Percentiles rank a stretch among this genome's conserved stretches.
Conservation (phyloP, 1,140 invertebrate genomes). For the Galleria mellonella region DNA sequence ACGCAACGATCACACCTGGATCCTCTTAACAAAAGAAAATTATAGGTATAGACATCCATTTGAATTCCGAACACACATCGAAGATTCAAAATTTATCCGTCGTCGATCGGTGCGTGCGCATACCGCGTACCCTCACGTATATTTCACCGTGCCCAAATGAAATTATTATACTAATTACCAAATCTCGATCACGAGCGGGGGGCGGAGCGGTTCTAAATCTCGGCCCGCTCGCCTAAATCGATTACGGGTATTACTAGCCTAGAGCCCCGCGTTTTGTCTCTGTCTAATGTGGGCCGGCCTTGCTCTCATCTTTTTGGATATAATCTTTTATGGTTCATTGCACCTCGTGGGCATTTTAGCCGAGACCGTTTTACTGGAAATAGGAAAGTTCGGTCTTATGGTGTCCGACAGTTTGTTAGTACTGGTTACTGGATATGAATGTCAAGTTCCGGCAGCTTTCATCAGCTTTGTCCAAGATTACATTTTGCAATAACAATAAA, state of each 20-base stretch:
- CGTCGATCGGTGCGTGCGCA: conserved; percentile 13
- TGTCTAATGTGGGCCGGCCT: conserved; percentile 49
- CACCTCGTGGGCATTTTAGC: conserved; percentile 31
- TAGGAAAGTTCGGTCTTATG: conserved; percentile 8
- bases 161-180: conserved; percentile 56
- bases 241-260: conserved; percentile 50
- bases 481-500: conserved; percentile 7
- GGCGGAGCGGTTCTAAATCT: conserved; percentile 48
- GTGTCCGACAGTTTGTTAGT: conserved; percentile 3
- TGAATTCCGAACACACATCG: background rate
- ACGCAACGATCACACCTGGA: conserved; percentile 2
- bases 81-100: conserved; percentile 2
- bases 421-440: conserved; percentile 8
- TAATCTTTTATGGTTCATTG: conserved; percentile 51
- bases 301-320: conserved; percentile 41
- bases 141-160: conserved; percentile 34
- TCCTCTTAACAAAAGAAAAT: conserved; percentile 8
- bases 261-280: conserved; percentile 46
- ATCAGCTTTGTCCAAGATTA: conserved; percentile 5
- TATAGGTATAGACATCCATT: background rate
- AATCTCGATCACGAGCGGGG: conserved; percentile 36
- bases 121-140: conserved; percentile 17
- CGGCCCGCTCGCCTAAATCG: conserved; percentile 42
- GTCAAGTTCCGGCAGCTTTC: conserved; percentile 11
- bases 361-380: conserved; percentile 15